These are phyloP conservation scores for Adelognathus sp. DNA, from an alignment of 2,888 invertebrate species.

Conservation along the genomic window DNA sequence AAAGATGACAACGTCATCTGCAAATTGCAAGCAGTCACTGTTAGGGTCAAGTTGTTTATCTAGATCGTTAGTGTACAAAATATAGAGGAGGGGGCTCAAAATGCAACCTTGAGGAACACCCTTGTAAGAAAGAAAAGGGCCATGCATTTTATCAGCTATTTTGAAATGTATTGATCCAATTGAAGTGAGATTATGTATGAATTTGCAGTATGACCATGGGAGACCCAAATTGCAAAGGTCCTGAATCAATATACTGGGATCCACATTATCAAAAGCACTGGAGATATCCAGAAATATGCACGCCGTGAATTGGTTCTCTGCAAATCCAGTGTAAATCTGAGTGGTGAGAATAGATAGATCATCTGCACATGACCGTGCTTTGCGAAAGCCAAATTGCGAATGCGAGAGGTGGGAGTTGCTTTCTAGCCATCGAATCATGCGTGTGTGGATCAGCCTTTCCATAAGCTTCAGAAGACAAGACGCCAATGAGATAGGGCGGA, in stretches of 20 bases:
- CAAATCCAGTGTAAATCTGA: not conserved
- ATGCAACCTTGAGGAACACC: conserved; percentile 37
- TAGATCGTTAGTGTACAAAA: conserved; percentile 20
- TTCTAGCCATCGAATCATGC: conserved; percentile 23
- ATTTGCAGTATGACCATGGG: conserved; percentile 12
- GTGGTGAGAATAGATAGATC: conserved; percentile 14
- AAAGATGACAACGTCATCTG: conserved; percentile 29
- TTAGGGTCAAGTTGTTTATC: not conserved
- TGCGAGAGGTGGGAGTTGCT: not conserved
- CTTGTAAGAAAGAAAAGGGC: conserved; percentile 5
- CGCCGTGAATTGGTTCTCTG: not conserved
- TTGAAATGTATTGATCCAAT: conserved; percentile 23
- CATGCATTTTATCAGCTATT: conserved; percentile 3
- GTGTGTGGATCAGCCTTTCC: not conserved
- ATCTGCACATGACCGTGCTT: not conserved
- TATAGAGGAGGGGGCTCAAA: conserved; percentile 23
- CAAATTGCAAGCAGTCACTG: conserved; percentile 31
- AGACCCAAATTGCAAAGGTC: not conserved
- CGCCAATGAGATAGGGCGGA: conserved; percentile 30
- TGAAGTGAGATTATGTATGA: conserved; percentile 24
- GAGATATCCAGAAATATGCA: conserved; percentile 22
- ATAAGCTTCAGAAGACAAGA: conserved; percentile 28
- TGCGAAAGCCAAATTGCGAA: conserved; percentile 26
- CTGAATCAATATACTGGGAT: not conserved
- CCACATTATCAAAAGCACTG: conserved; percentile 38